Evolutionary conservation across 2,888 invertebrate genomes (phyloP), one percentile per base, ranked within the genome.

Genomic region (Pomacea canaliculata): DNA sequence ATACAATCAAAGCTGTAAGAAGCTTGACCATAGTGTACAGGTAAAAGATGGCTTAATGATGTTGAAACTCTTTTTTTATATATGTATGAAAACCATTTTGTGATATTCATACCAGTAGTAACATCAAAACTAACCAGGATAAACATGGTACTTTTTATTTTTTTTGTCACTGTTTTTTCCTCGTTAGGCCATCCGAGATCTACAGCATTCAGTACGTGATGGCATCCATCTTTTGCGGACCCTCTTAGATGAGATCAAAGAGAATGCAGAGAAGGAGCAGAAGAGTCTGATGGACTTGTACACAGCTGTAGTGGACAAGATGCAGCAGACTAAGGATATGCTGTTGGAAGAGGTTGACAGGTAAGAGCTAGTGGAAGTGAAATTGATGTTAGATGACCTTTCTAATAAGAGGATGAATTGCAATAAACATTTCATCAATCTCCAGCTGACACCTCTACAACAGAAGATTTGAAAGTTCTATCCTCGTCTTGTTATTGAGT

Each of bases 1-100:
- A n/a, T 94, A 95, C 91, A 92, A 92, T 78, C 94, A 94, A 88
- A 93, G 94, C 49, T 92, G 93, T 77, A 94, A 94, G 87, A 94
- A 94, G 85, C 92, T 95, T 85, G 94, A 95, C 85, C 92, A 94
- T 73, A 93, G 94, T 68, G 91, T 92, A 78, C 89, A 92, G 90
- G 92, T 93, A 85, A 88, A 90, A 16, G 37, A 37, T 16, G 19
- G 18, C 5, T 3, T 37, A 5, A 5, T 37, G 3, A 37, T 37
- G 37, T 37, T 56, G 8, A 56, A 16, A 56, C 51, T 13, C 8
- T 51, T 51, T 51, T 51, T 51, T 8, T 51, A 51, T 8, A 51
- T 51, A 51, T 10, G 8, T 16, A 56, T 2, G 16, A 56, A 56
- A 56, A 56, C 8, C 10, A 56, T 56, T 56, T 56, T 56, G 51